Evolutionary conservation across 2,113 vertebrate genomes (phyloP).

Genomic region (Hemiscyllium ocellatum): DNA sequence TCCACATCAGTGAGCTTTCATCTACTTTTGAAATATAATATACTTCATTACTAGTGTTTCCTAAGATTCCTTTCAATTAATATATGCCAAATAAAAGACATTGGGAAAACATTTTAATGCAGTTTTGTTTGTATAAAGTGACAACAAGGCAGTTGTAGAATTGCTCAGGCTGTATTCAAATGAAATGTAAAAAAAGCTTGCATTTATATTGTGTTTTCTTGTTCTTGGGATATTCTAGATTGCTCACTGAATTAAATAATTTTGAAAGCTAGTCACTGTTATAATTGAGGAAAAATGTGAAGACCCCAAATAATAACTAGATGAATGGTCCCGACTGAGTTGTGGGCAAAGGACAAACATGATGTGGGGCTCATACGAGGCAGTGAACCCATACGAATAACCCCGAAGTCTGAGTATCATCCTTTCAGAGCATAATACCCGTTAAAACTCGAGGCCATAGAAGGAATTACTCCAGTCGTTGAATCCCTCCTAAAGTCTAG

Average conservation of each 20-base stretch:
- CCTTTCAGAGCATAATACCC: too few species aligned
- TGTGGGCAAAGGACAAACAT: too few species aligned
- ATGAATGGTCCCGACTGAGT: not conserved
- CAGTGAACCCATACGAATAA: too few species aligned
- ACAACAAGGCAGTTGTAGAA: not conserved
- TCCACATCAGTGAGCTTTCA: not conserved
- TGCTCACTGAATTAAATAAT: not conserved
- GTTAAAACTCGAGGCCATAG: too few species aligned
- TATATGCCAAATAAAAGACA: not conserved
- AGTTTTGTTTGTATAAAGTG: not conserved
- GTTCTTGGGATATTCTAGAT: not conserved
- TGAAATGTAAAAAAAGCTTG: not conserved
- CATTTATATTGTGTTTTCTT: not conserved
- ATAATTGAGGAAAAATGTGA: not conserved
- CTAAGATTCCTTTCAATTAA: not conserved
- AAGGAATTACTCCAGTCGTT: too few species aligned
- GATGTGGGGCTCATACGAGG: too few species aligned
- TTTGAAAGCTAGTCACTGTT: not conserved
- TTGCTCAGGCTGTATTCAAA: not conserved
- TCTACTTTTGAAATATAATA: not conserved
- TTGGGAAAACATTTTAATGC: not conserved
- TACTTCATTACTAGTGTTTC: not conserved
- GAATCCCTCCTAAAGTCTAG: too few species aligned
- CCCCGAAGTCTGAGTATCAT: too few species aligned
- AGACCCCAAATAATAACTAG: not conserved